Conservation (phyloP, 1,140 invertebrate species). For the Lepidurus arcticus region DNA sequence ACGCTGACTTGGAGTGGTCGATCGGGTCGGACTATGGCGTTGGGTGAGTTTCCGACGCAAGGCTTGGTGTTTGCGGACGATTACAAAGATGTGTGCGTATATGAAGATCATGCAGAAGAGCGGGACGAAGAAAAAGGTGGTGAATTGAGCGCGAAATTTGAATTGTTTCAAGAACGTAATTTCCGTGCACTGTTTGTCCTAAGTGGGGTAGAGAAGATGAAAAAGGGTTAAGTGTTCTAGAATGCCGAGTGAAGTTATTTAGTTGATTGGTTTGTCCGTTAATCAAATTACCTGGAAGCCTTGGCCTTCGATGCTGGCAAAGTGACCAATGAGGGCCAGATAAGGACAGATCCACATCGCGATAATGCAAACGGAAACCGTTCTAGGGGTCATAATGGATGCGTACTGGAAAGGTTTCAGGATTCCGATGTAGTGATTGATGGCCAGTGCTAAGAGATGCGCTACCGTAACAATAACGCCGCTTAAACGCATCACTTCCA, state of each 20-base stretch:
- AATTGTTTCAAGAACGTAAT: conserved; percentile 46
- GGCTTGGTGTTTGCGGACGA: conserved; percentile 51
- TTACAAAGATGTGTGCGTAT: conserved; percentile 55
- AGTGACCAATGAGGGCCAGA: conserved; percentile 50
- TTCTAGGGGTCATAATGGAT: conserved; percentile 50
- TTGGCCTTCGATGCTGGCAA: conserved; percentile 46
- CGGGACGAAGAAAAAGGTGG: conserved; percentile 45
- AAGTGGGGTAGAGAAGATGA: too few relatives aligned
- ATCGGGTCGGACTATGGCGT: conserved; percentile 30
- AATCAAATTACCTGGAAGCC: conserved; percentile 44
- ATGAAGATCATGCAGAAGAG: conserved; percentile 55
- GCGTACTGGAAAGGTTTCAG: conserved; percentile 57
- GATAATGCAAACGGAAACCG: conserved; percentile 46
- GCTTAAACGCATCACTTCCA: conserved; percentile 52
- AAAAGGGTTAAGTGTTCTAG: too few relatives aligned
- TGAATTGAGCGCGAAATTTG: conserved; percentile 48
- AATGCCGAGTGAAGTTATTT: not conserved
- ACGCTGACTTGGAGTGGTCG: not conserved
- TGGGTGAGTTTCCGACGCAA: conserved; percentile 44
- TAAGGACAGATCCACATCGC: conserved; percentile 53
- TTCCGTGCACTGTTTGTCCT: conserved; percentile 18
- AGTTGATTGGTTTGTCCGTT: not conserved
- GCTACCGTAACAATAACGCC: conserved; percentile 55
- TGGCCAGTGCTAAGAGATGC: conserved; percentile 58
- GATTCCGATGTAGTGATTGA: conserved; percentile 63